phyloP scores from a whole-genome alignment of 30 jellyfish, hydroid and myxozoan genomes.

The Aurelia sp. region DNA sequence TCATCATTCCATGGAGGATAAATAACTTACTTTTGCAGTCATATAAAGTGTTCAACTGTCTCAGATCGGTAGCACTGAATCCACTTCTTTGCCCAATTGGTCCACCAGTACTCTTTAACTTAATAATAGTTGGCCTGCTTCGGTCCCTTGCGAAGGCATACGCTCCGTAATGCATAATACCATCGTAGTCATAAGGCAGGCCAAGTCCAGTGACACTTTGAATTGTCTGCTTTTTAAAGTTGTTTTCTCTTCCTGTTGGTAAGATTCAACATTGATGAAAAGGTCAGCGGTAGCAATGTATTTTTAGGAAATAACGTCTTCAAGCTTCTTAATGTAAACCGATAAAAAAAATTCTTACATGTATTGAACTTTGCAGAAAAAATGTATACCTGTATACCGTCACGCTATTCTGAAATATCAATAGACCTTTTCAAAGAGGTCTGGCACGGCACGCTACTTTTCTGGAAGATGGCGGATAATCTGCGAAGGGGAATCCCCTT shows the following conservation, averaged over 20 bases:
- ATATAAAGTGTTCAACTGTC: conserved; percentile 39
- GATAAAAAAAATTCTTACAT: too few species aligned
- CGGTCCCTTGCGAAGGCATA: conserved; percentile 50
- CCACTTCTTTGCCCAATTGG: conserved; percentile 57
- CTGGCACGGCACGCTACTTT: too few species aligned
- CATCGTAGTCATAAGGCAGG: conserved; percentile 66
- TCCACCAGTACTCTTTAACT: conserved; percentile 9
- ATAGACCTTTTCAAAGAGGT: too few species aligned
- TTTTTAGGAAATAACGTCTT: too few species aligned
- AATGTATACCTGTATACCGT: too few species aligned
- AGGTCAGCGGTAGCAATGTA: background rate
- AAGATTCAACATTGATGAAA: background rate
- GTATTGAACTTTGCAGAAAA: too few species aligned
- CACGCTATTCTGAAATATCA: too few species aligned
- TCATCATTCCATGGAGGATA: too few species aligned
- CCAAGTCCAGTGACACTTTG: conserved; percentile 24
- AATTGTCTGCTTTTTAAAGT: conserved; percentile 10
- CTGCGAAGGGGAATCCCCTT: too few species aligned
- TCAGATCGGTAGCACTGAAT: conserved; percentile 38
- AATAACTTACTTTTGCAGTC: conserved; percentile 43
- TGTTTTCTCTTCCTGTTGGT: conserved; percentile 12
- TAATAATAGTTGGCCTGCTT: conserved; percentile 34
- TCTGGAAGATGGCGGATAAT: too few species aligned
- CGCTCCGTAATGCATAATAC: conserved; percentile 67
- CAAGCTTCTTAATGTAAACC: too few species aligned